Percentiles rank a stretch among this genome's conserved stretches.
Evolutionary conservation across 2,113 vertebrate species (phyloP).

Genomic region (Peromyscus leucopus): DNA sequence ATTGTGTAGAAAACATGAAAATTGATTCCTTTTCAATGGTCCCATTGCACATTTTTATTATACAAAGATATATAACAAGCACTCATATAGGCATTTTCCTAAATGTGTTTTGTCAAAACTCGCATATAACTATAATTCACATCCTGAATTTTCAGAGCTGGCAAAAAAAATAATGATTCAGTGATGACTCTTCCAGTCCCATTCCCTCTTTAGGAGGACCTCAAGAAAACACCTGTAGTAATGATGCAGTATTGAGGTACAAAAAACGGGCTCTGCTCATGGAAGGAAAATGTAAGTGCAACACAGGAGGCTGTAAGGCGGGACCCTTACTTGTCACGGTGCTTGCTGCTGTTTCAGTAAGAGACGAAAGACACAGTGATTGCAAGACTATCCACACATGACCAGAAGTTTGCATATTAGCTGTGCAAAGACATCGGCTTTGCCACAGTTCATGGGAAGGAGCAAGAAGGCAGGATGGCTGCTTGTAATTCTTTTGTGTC

Average conservation of each 20-base stretch:
- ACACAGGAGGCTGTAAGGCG: background rate
- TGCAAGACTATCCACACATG: background rate
- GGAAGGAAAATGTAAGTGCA: background rate
- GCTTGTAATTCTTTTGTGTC: background rate
- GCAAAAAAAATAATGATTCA: conserved; percentile 40
- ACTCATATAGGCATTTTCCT: conserved; percentile 43
- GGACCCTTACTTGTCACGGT: accelerated
- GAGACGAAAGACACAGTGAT: background rate
- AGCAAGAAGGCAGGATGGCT: background rate
- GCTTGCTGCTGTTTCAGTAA: background rate
- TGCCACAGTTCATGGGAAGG: background rate
- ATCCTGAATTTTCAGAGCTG: conserved; percentile 28
- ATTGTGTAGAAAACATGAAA: conserved; percentile 8
- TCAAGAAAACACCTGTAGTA: background rate
- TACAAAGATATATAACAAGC: conserved; percentile 33
- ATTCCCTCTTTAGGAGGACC: background rate
- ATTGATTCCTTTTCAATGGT: background rate
- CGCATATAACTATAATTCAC: conserved; percentile 32
- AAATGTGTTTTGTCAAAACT: conserved; percentile 50
- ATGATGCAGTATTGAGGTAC: background rate
- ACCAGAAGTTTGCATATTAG: background rate
- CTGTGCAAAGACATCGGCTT: background rate
- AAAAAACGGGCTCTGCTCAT: background rate
- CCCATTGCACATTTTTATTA: background rate
- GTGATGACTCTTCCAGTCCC: background rate